phyloP scores from a whole-genome alignment of 2,113 vertebrate species.

The Tamias sibiricus region DNA sequence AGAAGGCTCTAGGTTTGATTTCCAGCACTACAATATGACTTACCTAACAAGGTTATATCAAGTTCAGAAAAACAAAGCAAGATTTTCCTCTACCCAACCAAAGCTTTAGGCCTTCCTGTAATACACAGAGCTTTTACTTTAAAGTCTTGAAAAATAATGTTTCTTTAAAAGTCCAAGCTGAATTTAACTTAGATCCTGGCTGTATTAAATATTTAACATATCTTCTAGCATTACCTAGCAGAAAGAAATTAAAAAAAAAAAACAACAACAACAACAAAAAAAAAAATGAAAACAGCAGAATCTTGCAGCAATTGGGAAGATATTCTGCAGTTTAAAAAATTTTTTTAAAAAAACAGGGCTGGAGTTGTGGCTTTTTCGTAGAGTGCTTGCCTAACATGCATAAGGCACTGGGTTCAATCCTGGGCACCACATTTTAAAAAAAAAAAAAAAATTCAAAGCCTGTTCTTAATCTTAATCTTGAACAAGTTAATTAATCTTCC shows the following conservation, averaged over 20 bases:
- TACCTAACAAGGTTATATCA: background rate
- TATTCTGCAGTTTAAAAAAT: background rate
- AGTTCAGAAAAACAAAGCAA: background rate
- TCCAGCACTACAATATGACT: background rate
- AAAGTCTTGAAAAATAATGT: background rate
- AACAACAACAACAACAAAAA: too few relatives aligned
- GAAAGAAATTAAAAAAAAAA: background rate
- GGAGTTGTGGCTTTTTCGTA: too few relatives aligned
- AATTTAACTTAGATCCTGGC: slow-evolving; percentile 26
- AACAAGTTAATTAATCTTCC: background rate
- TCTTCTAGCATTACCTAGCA: background rate
- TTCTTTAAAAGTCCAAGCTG: background rate
- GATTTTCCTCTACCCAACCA: background rate
- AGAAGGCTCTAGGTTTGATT: too few relatives aligned
- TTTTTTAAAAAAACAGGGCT: too few relatives aligned
- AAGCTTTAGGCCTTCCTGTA: background rate
- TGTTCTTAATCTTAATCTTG: background rate
- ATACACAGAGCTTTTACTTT: background rate
- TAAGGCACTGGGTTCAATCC: too few relatives aligned
- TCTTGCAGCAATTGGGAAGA: background rate
- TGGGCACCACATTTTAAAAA: too few relatives aligned
- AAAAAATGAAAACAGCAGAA: background rate
- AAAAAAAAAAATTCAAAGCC: background rate
- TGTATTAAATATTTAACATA: background rate
- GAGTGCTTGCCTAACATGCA: too few relatives aligned